Evolutionary conservation across 2,113 vertebrate genomes (phyloP).

Genomic region (Seriola aureovittata): DNA sequence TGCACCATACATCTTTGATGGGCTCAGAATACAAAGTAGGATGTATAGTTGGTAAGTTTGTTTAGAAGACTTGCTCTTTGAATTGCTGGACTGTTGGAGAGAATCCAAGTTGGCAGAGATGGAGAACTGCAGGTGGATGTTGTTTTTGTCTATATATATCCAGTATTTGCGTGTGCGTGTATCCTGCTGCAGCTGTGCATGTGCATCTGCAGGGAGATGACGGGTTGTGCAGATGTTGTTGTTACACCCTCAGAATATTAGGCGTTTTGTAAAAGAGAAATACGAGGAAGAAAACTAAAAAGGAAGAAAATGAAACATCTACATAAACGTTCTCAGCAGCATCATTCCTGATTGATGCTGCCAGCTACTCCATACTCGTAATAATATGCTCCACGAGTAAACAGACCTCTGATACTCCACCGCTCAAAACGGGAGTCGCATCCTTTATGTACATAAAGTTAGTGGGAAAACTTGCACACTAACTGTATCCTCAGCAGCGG

Average conservation of each 20-base stretch:
- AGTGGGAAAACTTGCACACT: background rate
- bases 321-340: background rate
- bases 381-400: background rate
- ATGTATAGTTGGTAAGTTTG: background rate
- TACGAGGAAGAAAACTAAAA: background rate
- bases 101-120: background rate
- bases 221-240: background rate
- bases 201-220: background rate
- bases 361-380: background rate
- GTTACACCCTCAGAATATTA: constrained; percentile 19
- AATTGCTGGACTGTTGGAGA: background rate
- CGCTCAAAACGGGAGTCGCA: background rate
- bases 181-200: constrained; percentile 24
- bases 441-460: background rate
- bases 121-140: background rate
- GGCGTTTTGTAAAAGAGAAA: background rate
- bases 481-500: background rate
- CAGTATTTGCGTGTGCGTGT: background rate
- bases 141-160: background rate
- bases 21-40: constrained; percentile 24
- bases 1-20: constrained; percentile 28
- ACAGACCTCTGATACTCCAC: background rate
- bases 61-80: background rate
- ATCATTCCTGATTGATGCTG: background rate
- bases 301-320: no score